These are phyloP conservation scores for Odontophorus gujanensis DNA, from an alignment of 2,113 vertebrate species.

Conservation along the genomic window DNA sequence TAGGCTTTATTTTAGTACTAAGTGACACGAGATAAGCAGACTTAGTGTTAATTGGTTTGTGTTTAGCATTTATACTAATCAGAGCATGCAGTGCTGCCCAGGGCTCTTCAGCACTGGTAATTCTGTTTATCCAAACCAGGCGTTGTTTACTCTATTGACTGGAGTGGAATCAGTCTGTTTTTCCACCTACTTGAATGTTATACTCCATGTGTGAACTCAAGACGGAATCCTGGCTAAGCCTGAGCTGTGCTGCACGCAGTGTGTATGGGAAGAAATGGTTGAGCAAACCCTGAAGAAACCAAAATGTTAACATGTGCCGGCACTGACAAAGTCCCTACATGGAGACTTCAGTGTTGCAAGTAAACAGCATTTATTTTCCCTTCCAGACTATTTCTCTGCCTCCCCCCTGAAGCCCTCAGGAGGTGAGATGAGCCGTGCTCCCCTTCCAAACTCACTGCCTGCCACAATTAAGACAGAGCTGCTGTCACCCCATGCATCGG, in stretches of 20 bases:
- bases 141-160: constrained; percentile 77
- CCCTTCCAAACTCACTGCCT: background rate
- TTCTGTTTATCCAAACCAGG: constrained; percentile 76
- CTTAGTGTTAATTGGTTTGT: constrained; percentile 84
- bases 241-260: accelerated
- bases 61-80: constrained; percentile 84
- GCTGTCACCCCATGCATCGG: background rate
- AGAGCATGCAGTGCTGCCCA: constrained; percentile 71
- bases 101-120: constrained; percentile 73
- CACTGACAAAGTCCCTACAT: accelerated
- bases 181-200: constrained; percentile 40
- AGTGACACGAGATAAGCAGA: constrained; percentile 83
- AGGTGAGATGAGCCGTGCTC: accelerated
- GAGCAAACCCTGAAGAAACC: background rate
- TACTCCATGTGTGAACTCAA: constrained; percentile 16
- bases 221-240: background rate
- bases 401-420: accelerated
- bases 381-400: background rate
- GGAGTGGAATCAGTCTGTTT: constrained; percentile 35
- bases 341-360: background rate
- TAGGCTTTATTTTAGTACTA: constrained; percentile 78
- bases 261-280: background rate
- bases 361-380: background rate
- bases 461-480: background rate
- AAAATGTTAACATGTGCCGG: background rate